Evolutionary conservation across 1,140 invertebrate species (phyloP), one percentile per base, ranked within the genome.

Genomic region (Drosophila kohkoa): DNA sequence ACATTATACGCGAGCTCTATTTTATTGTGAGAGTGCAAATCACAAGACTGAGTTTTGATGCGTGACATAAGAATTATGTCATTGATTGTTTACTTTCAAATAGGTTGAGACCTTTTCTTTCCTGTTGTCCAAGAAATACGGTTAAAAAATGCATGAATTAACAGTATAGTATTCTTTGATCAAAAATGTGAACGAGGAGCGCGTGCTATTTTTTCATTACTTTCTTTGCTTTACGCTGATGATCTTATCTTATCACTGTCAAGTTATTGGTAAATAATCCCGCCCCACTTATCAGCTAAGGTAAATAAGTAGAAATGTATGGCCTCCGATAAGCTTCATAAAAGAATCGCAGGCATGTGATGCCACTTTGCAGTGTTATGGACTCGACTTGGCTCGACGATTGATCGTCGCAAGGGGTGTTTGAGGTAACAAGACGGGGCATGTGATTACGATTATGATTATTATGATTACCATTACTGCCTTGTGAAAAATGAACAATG

Each of bases 251-350:
- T 81, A 88, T 88, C 81, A 48, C n/a, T 55, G 25, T 62, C 81
- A 64, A 85, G 70, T 79, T 65, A 88, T 89, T 90, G 81, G 81
- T 89, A 88, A 88, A 88, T 88, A 88, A 89, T 78, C 81, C 66
- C 74, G 55, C 35, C 20, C 62, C 64, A 81, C 71, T 83, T 88
- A 88, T 89, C 85, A 89, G 62, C 32, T 54, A 28, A 77, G 62
- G 63, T 57, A 64, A 62, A 76, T 66, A 75, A 64, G 55, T 71
- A 59, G 60, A 63, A 75, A 58, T 82, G 70, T 79, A 65, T 82
- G 75, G 55, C 43, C 28, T 54, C 20, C 48, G 77, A 86, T 86
- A 85, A 86, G 74, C 55, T 28, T 2, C 52, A 62, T 13, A 51
- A 77, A 83, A 52, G 57, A 74, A 71, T 59, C 45, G 51, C 15